Evolutionary conservation across 2,888 invertebrate species (phyloP).

Genomic region (Caenorhabditis becei): DNA sequence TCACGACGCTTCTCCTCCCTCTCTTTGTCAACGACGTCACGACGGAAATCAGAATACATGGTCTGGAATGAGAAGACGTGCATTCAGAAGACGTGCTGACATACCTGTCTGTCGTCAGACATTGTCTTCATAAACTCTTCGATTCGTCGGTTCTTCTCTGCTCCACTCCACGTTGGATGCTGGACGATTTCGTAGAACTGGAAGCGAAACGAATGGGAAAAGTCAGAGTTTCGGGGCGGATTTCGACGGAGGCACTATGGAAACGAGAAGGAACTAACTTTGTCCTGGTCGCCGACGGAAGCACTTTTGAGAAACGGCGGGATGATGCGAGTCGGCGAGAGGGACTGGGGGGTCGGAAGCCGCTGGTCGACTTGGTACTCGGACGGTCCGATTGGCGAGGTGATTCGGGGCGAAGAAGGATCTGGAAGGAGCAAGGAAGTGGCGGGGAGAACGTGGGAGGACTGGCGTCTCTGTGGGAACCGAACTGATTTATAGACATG

Average conservation of each 20-base stretch:
- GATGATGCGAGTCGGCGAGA: slow-evolving; percentile 64
- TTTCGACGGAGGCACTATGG: background rate
- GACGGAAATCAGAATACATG: slow-evolving; percentile 46
- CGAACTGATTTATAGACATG: slow-evolving; percentile 47
- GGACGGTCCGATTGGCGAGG: slow-evolving; percentile 26
- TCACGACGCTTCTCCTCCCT: slow-evolving; percentile 55
- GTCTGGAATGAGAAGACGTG: slow-evolving; percentile 13
- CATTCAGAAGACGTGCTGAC: background rate
- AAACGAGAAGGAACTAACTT: slow-evolving; percentile 56
- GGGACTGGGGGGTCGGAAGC: slow-evolving; percentile 8
- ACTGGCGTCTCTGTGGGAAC: slow-evolving; percentile 22
- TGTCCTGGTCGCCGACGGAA: slow-evolving; percentile 64
- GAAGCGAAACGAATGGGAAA: slow-evolving; percentile 12
- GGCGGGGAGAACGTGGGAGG: too few species aligned
- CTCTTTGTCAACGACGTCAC: slow-evolving; percentile 39
- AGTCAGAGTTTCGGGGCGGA: too few species aligned
- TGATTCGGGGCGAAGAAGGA: slow-evolving; percentile 12
- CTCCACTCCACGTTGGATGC: slow-evolving; percentile 66
- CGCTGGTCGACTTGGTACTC: slow-evolving; percentile 54
- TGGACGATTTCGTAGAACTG: slow-evolving; percentile 75
- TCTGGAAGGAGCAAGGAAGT: too few species aligned
- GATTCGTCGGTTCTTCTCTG: slow-evolving; percentile 67
- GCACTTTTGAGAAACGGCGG: slow-evolving; percentile 72
- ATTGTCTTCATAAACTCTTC: slow-evolving; percentile 68
- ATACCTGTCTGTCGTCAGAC: slow-evolving; percentile 66